A percentile compares a stretch with the other conserved stretches of the same genome.
phyloP scores from a whole-genome alignment of 2,888 invertebrate species.

The Tetheella fluctuosa region DNA sequence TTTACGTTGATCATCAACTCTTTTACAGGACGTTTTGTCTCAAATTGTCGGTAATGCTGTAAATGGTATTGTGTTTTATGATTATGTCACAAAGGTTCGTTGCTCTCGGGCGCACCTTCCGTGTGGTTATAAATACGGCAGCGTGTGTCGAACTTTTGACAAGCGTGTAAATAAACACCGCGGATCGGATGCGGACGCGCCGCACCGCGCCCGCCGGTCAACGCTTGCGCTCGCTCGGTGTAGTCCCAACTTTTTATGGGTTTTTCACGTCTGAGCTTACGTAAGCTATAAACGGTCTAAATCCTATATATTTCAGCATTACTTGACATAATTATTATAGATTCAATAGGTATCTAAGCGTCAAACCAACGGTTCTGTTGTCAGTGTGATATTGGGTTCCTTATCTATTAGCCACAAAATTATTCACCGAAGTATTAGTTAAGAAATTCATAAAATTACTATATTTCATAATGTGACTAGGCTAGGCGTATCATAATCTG shows the following conservation, averaged over 20 bases:
- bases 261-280: slow-evolving; percentile 43
- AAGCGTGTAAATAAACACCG: slow-evolving; percentile 75
- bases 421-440: too few species aligned
- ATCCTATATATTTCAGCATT: slow-evolving; percentile 28
- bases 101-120: slow-evolving; percentile 78
- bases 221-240: slow-evolving; percentile 25
- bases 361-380: too few species aligned
- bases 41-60: slow-evolving; percentile 44
- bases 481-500: too few species aligned
- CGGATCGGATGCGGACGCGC: slow-evolving; percentile 53
- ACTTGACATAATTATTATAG: neutral
- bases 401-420: too few species aligned
- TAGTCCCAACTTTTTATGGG: slow-evolving; percentile 44
- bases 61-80: slow-evolving; percentile 44
- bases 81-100: slow-evolving; percentile 64
- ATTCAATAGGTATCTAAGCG: neutral
- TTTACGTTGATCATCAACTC: slow-evolving; percentile 53
- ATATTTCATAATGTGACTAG: too few species aligned
- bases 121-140: slow-evolving; percentile 73
- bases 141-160: slow-evolving; percentile 79
- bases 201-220: slow-evolving; percentile 27
- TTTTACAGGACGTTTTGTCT: slow-evolving; percentile 48
- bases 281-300: slow-evolving; percentile 43
- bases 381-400: too few species aligned
- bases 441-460: too few species aligned